phyloP scores from a whole-genome alignment of 2,113 vertebrate genomes.

The Paratilapia polleni region DNA sequence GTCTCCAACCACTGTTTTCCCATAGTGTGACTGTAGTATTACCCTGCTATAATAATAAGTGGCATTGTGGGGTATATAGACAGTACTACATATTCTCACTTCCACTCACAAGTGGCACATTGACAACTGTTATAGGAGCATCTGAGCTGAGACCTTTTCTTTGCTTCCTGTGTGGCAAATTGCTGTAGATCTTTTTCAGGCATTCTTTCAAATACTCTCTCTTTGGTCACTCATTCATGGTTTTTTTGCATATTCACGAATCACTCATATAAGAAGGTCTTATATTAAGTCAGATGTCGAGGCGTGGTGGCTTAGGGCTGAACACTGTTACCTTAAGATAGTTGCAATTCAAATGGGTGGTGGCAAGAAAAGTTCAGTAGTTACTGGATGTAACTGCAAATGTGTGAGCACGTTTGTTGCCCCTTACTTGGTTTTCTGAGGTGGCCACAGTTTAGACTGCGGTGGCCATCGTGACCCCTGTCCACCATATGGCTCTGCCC shows the following conservation, averaged over 20 bases:
- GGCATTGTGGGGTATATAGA: not conserved
- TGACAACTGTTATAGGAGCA: too few species aligned
- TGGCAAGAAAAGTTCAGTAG: too few species aligned
- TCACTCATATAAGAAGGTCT: not conserved
- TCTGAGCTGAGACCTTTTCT: too few species aligned
- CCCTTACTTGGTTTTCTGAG: not conserved
- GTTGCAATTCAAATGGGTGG: too few species aligned
- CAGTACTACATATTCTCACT: not conserved
- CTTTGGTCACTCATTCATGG: not conserved
- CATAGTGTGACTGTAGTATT: too few species aligned
- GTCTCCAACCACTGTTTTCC: too few species aligned
- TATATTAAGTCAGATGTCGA: not conserved
- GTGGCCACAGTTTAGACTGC: not conserved
- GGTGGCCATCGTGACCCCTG: too few species aligned
- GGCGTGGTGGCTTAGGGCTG: not conserved
- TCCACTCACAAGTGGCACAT: not conserved
- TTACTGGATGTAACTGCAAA: too few species aligned
- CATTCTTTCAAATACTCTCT: not conserved
- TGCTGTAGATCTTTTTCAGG: not conserved
- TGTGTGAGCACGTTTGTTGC: not conserved
- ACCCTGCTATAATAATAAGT: not conserved
- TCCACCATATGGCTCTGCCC: not conserved
- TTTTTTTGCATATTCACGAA: not conserved
- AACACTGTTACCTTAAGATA: not conserved
- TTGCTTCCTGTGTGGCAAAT: not conserved